These are phyloP conservation scores for Pachydiplax longipennis DNA, from an alignment of 2,888 invertebrate species.

Conservation along the genomic window DNA sequence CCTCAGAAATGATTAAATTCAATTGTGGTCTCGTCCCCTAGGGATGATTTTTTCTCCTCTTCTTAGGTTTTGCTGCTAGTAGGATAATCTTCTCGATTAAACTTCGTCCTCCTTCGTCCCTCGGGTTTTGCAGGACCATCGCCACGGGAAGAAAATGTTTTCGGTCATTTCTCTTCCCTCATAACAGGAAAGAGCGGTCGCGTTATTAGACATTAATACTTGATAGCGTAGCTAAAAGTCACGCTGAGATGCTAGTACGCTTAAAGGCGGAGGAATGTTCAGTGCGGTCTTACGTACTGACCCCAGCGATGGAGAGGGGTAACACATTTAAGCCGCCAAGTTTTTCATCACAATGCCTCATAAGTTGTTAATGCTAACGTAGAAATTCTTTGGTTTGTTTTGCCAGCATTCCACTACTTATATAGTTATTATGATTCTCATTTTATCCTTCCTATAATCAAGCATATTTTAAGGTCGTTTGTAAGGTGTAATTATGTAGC, in stretches of 20 bases:
- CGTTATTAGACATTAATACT: not conserved
- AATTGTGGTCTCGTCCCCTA: not conserved
- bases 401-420: not conserved
- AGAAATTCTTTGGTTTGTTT: too few relatives aligned
- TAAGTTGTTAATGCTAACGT: too few relatives aligned
- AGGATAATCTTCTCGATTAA: too few relatives aligned
- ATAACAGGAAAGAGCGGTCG: not conserved
- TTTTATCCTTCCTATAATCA: not conserved
- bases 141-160: not conserved
- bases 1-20: not conserved
- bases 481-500: too few relatives aligned
- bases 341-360: too few relatives aligned
- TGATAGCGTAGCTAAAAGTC: not conserved
- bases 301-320: not conserved
- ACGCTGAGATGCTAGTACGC: not conserved
- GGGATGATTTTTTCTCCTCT: not conserved
- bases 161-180: not conserved
- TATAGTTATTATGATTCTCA: not conserved
- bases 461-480: too few relatives aligned
- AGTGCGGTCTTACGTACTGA: not conserved
- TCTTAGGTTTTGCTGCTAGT: too few relatives aligned
- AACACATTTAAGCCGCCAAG: not conserved
- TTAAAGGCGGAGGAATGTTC: not conserved
- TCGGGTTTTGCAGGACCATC: not conserved
- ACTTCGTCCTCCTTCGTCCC: not conserved